Evolutionary conservation across 2,888 invertebrate genomes (phyloP).

Genomic region (Nymphalis c-album): DNA sequence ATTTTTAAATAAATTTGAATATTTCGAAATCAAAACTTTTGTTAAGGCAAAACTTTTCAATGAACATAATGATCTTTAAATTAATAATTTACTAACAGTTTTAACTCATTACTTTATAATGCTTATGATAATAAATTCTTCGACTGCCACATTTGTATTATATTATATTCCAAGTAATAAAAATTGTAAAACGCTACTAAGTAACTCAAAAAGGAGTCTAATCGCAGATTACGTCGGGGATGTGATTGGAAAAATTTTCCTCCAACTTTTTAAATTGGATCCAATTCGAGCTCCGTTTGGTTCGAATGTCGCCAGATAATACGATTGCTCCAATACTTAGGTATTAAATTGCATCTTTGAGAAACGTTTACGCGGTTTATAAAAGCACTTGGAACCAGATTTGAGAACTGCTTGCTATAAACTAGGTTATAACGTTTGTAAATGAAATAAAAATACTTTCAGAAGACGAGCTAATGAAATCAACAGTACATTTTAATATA

Average conservation of each 20-base stretch:
- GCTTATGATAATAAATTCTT: not conserved
- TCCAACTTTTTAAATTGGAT: constrained; percentile 80
- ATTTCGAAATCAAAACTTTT: not conserved
- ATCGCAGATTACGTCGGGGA: constrained; percentile 67
- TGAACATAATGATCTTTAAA: too few species aligned
- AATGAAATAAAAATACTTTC: not conserved
- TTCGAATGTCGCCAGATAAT: constrained; percentile 70
- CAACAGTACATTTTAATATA: too few species aligned
- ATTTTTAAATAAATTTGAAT: not conserved
- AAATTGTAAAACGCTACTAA: constrained; percentile 38
- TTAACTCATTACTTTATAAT: not conserved
- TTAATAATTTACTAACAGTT: not conserved
- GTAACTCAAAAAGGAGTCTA: constrained; percentile 55
- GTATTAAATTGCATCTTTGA: constrained; percentile 74
- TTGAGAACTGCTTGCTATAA: constrained; percentile 3
- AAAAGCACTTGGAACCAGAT: constrained; percentile 13
- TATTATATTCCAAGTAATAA: constrained; percentile 8
- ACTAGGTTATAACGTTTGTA: not conserved
- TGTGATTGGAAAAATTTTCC: constrained; percentile 78
- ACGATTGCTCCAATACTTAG: constrained; percentile 68
- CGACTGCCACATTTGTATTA: not conserved
- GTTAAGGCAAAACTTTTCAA: too few species aligned
- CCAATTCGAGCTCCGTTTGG: constrained; percentile 66
- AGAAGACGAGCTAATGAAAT: too few species aligned
- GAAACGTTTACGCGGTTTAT: constrained; percentile 59